Base-by-base conservation (phyloP, 2,888 invertebrate genomes). In the Subacronicta megacephala region DNA sequence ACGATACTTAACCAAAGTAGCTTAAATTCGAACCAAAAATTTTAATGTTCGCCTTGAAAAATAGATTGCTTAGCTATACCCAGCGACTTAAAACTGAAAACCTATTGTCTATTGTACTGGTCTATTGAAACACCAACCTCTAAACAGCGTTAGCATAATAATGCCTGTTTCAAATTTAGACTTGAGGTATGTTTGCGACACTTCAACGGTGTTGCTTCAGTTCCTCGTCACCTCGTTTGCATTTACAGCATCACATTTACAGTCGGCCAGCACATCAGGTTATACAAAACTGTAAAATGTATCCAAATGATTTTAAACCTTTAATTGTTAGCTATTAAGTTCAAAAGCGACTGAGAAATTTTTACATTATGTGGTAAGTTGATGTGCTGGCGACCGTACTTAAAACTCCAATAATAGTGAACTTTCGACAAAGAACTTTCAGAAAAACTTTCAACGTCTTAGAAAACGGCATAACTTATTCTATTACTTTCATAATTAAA, bases 111-210 rank as follows among this genome's bases (percentile, higher is more conserved):
- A 31, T 26, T 38, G 37, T 31, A n/a, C n/a, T n/a, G n/a, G 38
- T 29, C 29, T 35, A 41, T 26, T 47, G 29, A 56, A 56, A 55
- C 42, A 61, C 41, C 47, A 47, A 45, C 36, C 42, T 57, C 38
- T 41, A 50, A 60, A 60, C 53, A 42, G 26, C 29, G 42, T 78
- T 82, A 72, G 61, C 75, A 81, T 80, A 60, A 81, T 73, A 79
- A 78, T 57, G 66, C 53, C 50, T 62, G 74, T 76, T 72, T 71
- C 66, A 72, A 72, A 75, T 72, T 62, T 69, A 57, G 69, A 62
- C 61, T 49, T 71, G 13, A 23, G 16, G 40, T 49, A 31, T 45
- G 59, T 33, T 49, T 71, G 53, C 56, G 56, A 58, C 62, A 71
- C 20, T 54, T 40, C n/a, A 29, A 37, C 47, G 46, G 51, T 53